Evolutionary conservation across 2,888 invertebrate genomes (phyloP), one percentile per base, ranked within the genome.

Genomic region (Parnassius orleans): DNA sequence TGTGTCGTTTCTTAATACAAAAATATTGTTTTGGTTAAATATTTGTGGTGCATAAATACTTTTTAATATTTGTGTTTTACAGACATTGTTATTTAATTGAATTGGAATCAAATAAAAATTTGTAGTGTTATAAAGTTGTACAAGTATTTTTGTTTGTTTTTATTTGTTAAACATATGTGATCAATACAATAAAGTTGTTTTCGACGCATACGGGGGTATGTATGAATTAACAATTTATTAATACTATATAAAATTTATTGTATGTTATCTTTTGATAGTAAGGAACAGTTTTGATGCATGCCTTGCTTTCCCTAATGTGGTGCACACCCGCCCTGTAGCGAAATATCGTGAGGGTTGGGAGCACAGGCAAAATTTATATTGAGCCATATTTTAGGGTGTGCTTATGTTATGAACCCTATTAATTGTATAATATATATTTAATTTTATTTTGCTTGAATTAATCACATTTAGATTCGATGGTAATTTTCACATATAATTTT

Each of bases 91-190:
- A 19, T 52, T 3, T 3, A 12, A 3, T 10, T n/a, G 19, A 44
- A 42, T 44, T 44, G 10, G 47, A 2, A 7, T 12, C 47, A 48
- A 48, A 48, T 14, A 9, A 14, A 14, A 48, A 15, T 44, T 43
- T 44, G 9, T 15, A 42, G 63, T 63, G 63, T 24, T 47, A 56
- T 19, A 52, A 59, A 63, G 65, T 58, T 65, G 61, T 56, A 61
- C 59, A 24, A 24, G 24, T 24, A 24, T 64, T 67, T 68, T 64
- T 68, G 67, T 65, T 64, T 68, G 68, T 65, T 67, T 67, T 68
- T 67, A 69, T 81, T 84, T 81, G 80, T 83, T 72, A 81, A 81
- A 80, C 78, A 83, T 83, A 84, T 86, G 87, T 89, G 89, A 90
- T 87, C 87, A 75, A 89, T 90, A 88, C 71, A 68, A 74, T 57